A percentile compares a stretch with the other conserved stretches of the same genome.
Conservation (phyloP, 2,888 invertebrate genomes). For the Stenichneumon culpator region DNA sequence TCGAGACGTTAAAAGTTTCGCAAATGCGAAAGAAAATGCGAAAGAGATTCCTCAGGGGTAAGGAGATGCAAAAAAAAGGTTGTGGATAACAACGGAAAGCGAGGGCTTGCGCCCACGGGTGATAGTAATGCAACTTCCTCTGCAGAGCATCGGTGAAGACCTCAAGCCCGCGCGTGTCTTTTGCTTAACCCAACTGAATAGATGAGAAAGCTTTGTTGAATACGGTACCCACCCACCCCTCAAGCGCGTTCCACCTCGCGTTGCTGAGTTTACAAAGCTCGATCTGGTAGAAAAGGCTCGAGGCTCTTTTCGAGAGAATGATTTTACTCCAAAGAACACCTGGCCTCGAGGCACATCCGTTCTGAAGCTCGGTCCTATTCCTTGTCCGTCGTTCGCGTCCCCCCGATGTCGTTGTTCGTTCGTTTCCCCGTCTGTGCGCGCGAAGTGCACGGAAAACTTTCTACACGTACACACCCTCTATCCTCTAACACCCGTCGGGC, state of each 20-base stretch:
- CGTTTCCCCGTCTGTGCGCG: slow-evolving; percentile 24
- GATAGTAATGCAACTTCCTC: slow-evolving; percentile 6
- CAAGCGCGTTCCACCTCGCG: neutral
- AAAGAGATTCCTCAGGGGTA: no score
- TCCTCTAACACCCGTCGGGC: slow-evolving; percentile 11
- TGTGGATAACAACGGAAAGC: neutral
- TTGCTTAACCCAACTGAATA: slow-evolving; percentile 10
- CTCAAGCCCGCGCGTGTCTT: neutral
- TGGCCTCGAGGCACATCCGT: slow-evolving; percentile 46
- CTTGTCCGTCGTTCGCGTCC: slow-evolving; percentile 19
- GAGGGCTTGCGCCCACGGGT: neutral
- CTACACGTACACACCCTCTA: neutral
- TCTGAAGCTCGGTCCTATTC: slow-evolving; percentile 19
- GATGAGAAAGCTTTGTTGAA: slow-evolving; percentile 24
- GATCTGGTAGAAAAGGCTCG: slow-evolving; percentile 26
- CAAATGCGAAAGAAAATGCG: no score
- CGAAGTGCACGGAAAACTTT: slow-evolving; percentile 54
- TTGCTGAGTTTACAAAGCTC: slow-evolving; percentile 1
- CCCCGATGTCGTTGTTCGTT: slow-evolving; percentile 38
- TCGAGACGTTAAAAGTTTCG: no score
- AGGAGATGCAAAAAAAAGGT: no score
- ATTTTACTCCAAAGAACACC: slow-evolving; percentile 50
- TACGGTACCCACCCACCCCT: neutral
- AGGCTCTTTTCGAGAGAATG: slow-evolving; percentile 51
- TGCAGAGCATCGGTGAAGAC: neutral